Base-by-base conservation (phyloP, 2,113 vertebrate species). In the Melanocharis versteri region DNA sequence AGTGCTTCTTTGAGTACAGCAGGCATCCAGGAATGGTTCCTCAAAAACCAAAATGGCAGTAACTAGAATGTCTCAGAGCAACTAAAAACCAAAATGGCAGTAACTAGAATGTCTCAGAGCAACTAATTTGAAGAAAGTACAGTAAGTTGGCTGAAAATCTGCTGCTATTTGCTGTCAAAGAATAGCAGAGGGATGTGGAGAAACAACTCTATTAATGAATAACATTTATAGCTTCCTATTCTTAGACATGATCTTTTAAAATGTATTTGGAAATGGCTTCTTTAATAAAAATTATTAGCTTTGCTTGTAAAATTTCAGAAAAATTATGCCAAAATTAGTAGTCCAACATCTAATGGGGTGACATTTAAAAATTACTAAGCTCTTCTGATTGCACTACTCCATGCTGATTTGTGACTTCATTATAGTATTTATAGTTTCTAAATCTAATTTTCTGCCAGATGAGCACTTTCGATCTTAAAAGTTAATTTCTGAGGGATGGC, bases 391-490 rank as follows among this genome's bases (percentile, higher is more conserved):
- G 54, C 51, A 35, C 54, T 83, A 65, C 8, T 88, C 24, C 5
- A 5, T 77, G 68, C 64, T 93, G 71, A 94, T 91, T 93, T 80
- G 70, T 87, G 78, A 30, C 75, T 93, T 93, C 77, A 62, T 90
- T 90, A 80, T 31, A 47, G 60, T 88, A 92, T 95, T 92, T 87
- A 84, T 84, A 85, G 70, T 87, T 91, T 88, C 78, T 80, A 72
- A 91, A 66, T 90, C 54, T 79, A 48, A 91, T 93, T 89, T 91
- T 79, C 40, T 87, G 51, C 47, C 53, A 84, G 48, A 56, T 71
- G 40, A 95, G 53, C 33, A 19, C 23, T 89, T 88, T 42, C 0
- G 0, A 45, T 93, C 37, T 76, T 88, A 33, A 9, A 79, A 94
- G 35, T 77, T 83, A 69, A 88, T 94, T 94, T 89, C 57, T 83